These are phyloP conservation scores for Bombus sibiricus DNA, from an alignment of 1,140 invertebrate genomes.

Conservation along the genomic window DNA sequence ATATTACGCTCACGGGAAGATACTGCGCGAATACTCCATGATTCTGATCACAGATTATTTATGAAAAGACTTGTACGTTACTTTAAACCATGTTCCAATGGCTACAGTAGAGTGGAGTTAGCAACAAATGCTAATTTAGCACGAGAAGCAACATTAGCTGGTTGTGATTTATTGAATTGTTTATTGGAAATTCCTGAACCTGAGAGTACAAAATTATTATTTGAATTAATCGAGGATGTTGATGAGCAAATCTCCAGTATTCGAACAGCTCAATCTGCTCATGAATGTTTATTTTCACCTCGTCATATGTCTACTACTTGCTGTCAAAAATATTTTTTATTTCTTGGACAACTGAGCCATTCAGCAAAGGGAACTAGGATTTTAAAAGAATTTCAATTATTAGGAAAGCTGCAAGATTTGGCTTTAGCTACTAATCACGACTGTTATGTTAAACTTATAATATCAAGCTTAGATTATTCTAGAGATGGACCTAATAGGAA, in stretches of 20 bases:
- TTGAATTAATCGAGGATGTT: conserved; percentile 92
- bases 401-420: conserved; percentile 91
- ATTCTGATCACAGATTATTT: conserved; percentile 91
- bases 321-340: conserved; percentile 96
- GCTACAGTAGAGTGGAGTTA: conserved; percentile 89
- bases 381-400: conserved; percentile 90
- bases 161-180: conserved; percentile 91
- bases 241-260: conserved; percentile 89
- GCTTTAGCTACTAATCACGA: conserved; percentile 93
- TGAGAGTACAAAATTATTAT: conserved; percentile 86
- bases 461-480: conserved; percentile 94
- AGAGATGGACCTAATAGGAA: conserved; percentile 83
- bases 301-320: conserved; percentile 93
- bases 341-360: conserved; percentile 93
- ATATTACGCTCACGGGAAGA: conserved; percentile 82
- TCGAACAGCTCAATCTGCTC: conserved; percentile 88
- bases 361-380: conserved; percentile 88
- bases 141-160: conserved; percentile 87
- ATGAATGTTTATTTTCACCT: conserved; percentile 95
- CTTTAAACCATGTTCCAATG: conserved; percentile 93
- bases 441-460: conserved; percentile 95
- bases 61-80: conserved; percentile 92
- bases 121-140: conserved; percentile 83
- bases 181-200: conserved; percentile 84
- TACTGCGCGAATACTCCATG: conserved; percentile 76